Base-by-base conservation (phyloP, 2,113 vertebrate species). In the Trematomus loennbergii region DNA sequence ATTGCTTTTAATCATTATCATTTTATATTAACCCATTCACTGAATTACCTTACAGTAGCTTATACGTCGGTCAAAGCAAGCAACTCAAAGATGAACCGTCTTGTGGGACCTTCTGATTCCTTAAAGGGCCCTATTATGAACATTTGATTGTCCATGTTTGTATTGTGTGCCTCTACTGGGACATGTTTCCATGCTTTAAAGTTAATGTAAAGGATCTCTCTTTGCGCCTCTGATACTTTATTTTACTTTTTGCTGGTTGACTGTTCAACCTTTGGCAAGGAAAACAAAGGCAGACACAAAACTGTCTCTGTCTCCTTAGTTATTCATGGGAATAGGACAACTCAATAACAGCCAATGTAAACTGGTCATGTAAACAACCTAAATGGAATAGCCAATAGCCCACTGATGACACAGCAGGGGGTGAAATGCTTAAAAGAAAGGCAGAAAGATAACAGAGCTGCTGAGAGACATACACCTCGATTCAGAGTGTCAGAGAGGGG, bases 321-420 rank as follows among this genome's bases (percentile, higher is more conserved):
- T 81, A 84, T 88, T 86, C 55, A 81, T 84, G 20, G 43, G 5
- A 79, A 57, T 40, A 54, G 49, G 62, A 72, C 77, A 79, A 74
- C 65, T 40, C 69, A 81, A 70, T 75, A 8, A 17, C 49, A 18
- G 40, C 25, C 46, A 77, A 60, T 69, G n/a, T n/a, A 40, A 5
- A 22, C 59, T 2, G 40, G 59, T 53, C 77, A 74, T 45, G 48
- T 68, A 83, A 88, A 87, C 75, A 83, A 75, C 43, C 48, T 66
- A 12, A 83, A 82, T 59, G 53, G 33, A 82, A 65, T 59, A 55
- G 46, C 60, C 76, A 65, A 20, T 54, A 36, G 49, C 9, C 63
- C 72, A 2, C 33, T 25, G 74, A 75, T 66, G 79, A 72, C 65
- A 60, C 77, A 0, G 63, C 22, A 1, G 87, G 52, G 43, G 36